phyloP scores from a whole-genome alignment of 2,797 vertebrate genomes.

The Crenichthys baileyi region DNA sequence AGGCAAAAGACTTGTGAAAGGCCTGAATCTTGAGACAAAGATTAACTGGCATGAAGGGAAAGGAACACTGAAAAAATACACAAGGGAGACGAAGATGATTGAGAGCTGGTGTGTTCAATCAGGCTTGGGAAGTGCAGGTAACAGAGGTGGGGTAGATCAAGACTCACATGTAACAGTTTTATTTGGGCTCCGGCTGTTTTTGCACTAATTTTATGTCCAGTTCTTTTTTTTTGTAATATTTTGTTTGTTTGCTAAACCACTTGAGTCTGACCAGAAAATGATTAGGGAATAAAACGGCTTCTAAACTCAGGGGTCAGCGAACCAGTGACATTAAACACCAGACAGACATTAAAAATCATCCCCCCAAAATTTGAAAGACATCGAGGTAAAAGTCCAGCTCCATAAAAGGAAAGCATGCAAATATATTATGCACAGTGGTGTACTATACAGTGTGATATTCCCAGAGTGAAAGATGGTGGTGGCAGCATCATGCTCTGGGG shows the following conservation, averaged over 20 bases:
- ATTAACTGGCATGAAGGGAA: not conserved
- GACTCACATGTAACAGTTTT: not conserved
- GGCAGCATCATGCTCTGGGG: too few relatives aligned
- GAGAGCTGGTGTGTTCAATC: not conserved
- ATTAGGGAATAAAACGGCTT: not conserved
- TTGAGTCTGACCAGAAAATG: not conserved
- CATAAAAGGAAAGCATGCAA: too few relatives aligned
- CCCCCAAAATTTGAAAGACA: too few relatives aligned
- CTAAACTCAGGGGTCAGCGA: not conserved
- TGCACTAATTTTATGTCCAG: not conserved
- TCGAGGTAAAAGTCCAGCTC: too few relatives aligned
- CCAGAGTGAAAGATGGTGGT: too few relatives aligned
- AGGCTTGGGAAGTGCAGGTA: not conserved
- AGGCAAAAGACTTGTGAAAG: not conserved
- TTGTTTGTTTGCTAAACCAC: not conserved
- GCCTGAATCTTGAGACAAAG: too few relatives aligned
- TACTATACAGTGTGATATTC: too few relatives aligned
- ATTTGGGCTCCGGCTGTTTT: not conserved
- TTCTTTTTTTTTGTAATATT: not conserved
- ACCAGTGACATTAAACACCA: too few relatives aligned
- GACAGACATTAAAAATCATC: too few relatives aligned
- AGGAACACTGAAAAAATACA: not conserved
- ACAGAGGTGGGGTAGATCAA: not conserved
- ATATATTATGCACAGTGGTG: too few relatives aligned
- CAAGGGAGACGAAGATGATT: not conserved